These are phyloP conservation scores for Dryomyza anilis DNA, from an alignment of 2,888 invertebrate species.

Conservation along the genomic window DNA sequence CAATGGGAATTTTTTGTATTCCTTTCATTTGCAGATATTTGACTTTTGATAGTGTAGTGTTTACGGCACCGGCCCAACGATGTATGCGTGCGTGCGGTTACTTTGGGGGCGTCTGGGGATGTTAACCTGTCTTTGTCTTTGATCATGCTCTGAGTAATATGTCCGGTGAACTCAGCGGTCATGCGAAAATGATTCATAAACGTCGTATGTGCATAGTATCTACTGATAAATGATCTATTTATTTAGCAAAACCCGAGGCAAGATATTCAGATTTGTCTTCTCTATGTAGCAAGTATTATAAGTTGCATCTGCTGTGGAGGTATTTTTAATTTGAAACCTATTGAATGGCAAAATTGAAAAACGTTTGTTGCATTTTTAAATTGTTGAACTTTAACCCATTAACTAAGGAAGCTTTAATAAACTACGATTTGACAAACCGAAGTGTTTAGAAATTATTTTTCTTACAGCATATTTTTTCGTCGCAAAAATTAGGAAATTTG, in stretches of 20 bases:
- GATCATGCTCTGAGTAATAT: conserved; percentile 41
- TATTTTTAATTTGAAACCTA: too few relatives aligned
- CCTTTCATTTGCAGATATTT: conserved; percentile 44
- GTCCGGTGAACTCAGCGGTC: conserved; percentile 47
- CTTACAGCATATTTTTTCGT: too few relatives aligned
- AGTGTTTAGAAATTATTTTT: too few relatives aligned
- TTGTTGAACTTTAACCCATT: too few relatives aligned
- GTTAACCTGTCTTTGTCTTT: conserved; percentile 16
- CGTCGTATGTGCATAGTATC: conserved; percentile 34
- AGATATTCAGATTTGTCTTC: too few relatives aligned
- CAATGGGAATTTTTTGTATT: not conserved
- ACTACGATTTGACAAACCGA: too few relatives aligned
- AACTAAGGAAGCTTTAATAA: too few relatives aligned
- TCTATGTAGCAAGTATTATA: too few relatives aligned
- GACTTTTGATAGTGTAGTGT: conserved; percentile 44
- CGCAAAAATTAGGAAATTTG: too few relatives aligned
- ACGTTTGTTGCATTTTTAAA: too few relatives aligned
- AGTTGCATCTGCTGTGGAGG: too few relatives aligned
- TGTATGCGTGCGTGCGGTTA: conserved; percentile 5
- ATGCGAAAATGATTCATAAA: conserved; percentile 44
- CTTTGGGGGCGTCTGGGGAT: conserved; percentile 17
- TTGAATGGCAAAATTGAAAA: too few relatives aligned
- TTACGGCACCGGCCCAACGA: not conserved
- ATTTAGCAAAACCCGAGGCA: conserved; percentile 35
- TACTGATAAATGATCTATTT: conserved; percentile 47